phyloP scores from a whole-genome alignment of 2,888 invertebrate species.

The Gandaritis pyraliata region DNA sequence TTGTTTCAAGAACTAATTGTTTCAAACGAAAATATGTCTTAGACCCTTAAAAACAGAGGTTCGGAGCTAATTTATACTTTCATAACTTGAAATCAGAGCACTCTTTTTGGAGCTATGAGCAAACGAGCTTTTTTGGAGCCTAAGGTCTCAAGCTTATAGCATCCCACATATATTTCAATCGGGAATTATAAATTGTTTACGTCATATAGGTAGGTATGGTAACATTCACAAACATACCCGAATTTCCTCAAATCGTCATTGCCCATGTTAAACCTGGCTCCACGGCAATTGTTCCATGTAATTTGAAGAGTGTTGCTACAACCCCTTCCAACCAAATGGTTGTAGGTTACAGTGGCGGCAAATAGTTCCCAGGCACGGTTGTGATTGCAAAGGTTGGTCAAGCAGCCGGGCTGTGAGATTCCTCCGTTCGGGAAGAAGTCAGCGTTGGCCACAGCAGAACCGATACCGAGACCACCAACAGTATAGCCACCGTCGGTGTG shows the following conservation, averaged over 20 bases:
- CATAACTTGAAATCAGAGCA: too few species aligned
- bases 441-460: conserved; percentile 73
- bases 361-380: conserved; percentile 62
- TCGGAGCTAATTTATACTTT: too few species aligned
- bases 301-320: conserved; percentile 54
- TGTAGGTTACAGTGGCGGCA: conserved; percentile 54
- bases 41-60: too few species aligned
- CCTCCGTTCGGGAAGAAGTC: conserved; percentile 86
- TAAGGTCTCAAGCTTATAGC: too few species aligned
- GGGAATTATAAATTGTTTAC: background rate
- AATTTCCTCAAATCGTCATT: conserved; percentile 57
- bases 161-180: too few species aligned
- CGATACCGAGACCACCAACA: conserved; percentile 69
- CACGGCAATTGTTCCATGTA: conserved; percentile 55
- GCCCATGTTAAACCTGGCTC: conserved; percentile 54
- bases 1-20: too few species aligned
- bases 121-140: too few species aligned
- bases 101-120: too few species aligned
- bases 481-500: conserved; percentile 74
- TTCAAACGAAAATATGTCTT: too few species aligned
- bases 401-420: conserved; percentile 59
- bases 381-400: conserved; percentile 58
- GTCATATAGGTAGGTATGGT: too few species aligned
- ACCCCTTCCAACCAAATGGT: conserved; percentile 54
- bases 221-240: conserved; percentile 50